phyloP scores from a whole-genome alignment of 2,888 invertebrate genomes.

The Sinotaia quadrata region DNA sequence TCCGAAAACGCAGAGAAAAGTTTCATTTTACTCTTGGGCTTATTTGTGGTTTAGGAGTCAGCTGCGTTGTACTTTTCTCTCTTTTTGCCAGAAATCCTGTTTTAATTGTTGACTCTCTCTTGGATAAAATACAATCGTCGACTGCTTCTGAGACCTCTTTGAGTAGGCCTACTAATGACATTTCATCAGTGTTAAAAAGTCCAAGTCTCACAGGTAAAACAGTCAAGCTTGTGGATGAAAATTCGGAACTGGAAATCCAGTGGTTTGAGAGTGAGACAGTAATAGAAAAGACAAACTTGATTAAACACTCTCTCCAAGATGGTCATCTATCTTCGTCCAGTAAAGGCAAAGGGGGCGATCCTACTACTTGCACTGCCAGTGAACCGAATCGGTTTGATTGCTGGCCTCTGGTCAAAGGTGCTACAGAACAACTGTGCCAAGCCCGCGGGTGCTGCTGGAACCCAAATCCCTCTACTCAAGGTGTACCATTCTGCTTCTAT shows the following conservation, averaged over 20 bases:
- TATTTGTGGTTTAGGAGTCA: background rate
- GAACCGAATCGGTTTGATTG: constrained; percentile 37
- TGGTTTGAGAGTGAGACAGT: too few relatives aligned
- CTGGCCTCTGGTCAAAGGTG: constrained; percentile 33
- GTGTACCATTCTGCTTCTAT: constrained; percentile 39
- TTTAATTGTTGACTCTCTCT: background rate
- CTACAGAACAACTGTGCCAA: constrained; percentile 28
- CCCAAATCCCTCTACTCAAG: background rate
- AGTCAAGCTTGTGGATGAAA: too few relatives aligned
- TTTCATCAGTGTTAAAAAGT: background rate
- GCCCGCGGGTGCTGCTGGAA: constrained; percentile 38
- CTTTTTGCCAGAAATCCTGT: background rate
- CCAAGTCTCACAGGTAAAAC: background rate
- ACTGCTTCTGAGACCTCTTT: background rate
- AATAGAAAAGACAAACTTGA: background rate
- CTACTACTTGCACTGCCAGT: constrained; percentile 10
- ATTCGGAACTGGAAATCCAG: too few relatives aligned
- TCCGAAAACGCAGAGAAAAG: background rate
- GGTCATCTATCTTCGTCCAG: background rate
- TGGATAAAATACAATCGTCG: background rate
- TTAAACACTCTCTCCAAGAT: background rate
- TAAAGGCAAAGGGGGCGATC: background rate
- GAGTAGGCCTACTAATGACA: background rate
- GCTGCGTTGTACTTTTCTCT: background rate
- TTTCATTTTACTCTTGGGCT: background rate